Evolutionary conservation across 1,140 invertebrate genomes (phyloP), one percentile per base, ranked within the genome.

Genomic region (Asbolus verrucosus): DNA sequence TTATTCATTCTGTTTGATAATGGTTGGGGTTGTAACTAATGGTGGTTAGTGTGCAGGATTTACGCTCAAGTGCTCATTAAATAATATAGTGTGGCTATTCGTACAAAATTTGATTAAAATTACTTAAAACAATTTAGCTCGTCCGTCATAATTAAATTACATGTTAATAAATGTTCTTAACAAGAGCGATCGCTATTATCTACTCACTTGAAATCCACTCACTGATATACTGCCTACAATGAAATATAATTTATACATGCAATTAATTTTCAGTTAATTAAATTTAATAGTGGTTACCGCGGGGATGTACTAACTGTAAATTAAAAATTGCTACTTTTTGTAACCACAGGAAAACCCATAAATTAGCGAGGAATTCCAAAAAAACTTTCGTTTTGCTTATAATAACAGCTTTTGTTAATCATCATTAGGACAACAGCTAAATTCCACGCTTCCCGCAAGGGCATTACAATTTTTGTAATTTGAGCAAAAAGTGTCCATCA

Each of bases 41-140:
- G n/a, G n/a, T n/a, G n/a, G n/a, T n/a, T n/a, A n/a, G n/a, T n/a
- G 21, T 16, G 11, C 46, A 24, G 46, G 46, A 54, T 54, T 54
- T 27, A 54, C 21, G 46, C 46, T 54, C 18, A 11, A 1, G n/a
- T 11, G 24, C 24, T 38, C 11, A 38, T 13, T 38, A 38, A 38
- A 38, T 38, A 38, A 38, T 8, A 11, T 11, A 5, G 6, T 38
- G 33, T 3, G 11, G 5, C 3, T 19, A 46, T 18, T 46, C n/a
- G n/a, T n/a, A n/a, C n/a, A n/a, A 16, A 46, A 46, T 46, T 18
- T 8, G 11, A 36, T 36, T 36, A 54, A 27, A 24, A 54, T 54
- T 27, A 36, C 33, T 36, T 36, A 36, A 36, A 36, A 36, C 27
- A 30, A 54, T 54, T 54, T 54, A 11, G 8, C 5, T 24, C 19